Evolutionary conservation across 2,888 invertebrate species (phyloP), one percentile per base, ranked within the genome.

Genomic region (Drosophila ezoana): DNA sequence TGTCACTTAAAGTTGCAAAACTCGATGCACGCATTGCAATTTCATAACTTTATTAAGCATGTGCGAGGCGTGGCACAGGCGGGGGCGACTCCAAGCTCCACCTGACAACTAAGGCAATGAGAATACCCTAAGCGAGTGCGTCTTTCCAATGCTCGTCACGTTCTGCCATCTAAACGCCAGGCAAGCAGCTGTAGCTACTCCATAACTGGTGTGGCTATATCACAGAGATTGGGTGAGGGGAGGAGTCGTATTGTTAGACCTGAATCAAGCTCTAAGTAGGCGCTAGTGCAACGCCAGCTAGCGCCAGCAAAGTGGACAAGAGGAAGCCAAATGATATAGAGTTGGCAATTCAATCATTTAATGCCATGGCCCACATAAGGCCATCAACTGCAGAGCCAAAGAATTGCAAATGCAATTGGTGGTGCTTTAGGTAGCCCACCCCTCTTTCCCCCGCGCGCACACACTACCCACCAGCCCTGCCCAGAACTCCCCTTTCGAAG

Each of bases 1-100:
- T 84, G 89, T 89, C 87, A 89, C 79, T 88, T 81, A 73, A 72
- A 80, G 71, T 81, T 88, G 87, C 88, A 75, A 67, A 72, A 66
- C 70, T 53, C 77, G 52, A 44, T 32, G 87, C 78, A 89, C 84
- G 85, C 87, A 73, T 65, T 79, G 72, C 81, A 79, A 89, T 89
- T 89, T 84, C 84, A 89, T 84, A 89, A 88, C 87, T 87, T 71
- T 72, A 79, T 79, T 84, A 83, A 76, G 66, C 61, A 52, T 45
- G 28, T 37, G 58, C 37, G 53, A 20, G 20, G 58, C 23, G 58
- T 44, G 18, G 63, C 38, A 28, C 13, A n/a, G 45, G 32, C 18
- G 51, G 45, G 51, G 63, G 60, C 54, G 32, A 35, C 62, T 40
- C 28, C 11, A 28, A 28, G 49, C 62, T 57, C 53, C 59, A 76